Evolutionary conservation across 2,113 vertebrate species (phyloP), one percentile per base, ranked within the genome.

Genomic region (Natator depressus): DNA sequence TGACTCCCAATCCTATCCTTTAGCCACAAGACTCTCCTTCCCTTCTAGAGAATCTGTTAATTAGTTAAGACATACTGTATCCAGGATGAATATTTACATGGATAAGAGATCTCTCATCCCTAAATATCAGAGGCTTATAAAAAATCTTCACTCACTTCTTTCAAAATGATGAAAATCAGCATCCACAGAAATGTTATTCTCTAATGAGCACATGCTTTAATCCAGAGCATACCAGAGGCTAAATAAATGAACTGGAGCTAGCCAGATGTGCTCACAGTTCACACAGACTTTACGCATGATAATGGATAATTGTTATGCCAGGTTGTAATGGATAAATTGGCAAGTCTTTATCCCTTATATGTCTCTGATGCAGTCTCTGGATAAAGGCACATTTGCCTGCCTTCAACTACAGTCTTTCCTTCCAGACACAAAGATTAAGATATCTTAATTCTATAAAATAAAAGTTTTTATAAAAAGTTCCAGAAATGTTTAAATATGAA

Each of bases 401-500:
- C 82, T 95, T 92, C 89, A 85, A 24, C 80, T 88, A 24, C 81
- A 79, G 46, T 89, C 54, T 90, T 97, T 47, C 93, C 91, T 85
- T 96, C 92, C 85, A 95, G 96, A 95, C 75, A 72, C n/a, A 82
- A 95, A 95, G 95, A 89, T 96, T 91, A 47, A 94, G 42, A 78
- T 47, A 16, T 14, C 46, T 29, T 78, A 12, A 46, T 22, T 96
- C 95, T 92, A 86, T 95, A 93, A 92, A 93, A 95, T 96, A 96
- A 62, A 62, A 94, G 93, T 95, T 93, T 96, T 82, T 86, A 69
- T 87, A 85, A 95, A 89, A 97, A 94, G 91, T 97, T 97, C 84
- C 89, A 95, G 94, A 97, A 97, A 94, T 97, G 96, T 97, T 97
- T 97, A 96, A 97, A 97, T 95, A 95, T 97, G 96, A 97, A 97